A percentile compares a stretch with the other conserved stretches of the same genome.
Conservation (phyloP, 2,797 vertebrate species). For the Avahi laniger region DNA sequence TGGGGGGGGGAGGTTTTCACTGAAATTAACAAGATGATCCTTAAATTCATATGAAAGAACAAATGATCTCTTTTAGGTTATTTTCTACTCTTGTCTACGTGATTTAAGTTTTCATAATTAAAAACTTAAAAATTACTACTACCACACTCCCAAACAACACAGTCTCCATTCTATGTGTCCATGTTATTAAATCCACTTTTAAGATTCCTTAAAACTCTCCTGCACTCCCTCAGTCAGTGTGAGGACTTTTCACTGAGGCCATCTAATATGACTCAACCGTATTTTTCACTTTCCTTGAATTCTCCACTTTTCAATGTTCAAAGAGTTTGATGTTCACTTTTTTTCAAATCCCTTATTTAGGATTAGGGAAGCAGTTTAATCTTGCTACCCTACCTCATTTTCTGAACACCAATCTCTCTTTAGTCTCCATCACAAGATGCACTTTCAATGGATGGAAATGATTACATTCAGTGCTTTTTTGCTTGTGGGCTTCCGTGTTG, state of each 20-base stretch:
- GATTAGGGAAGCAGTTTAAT: not conserved
- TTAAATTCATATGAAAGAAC: slow-evolving; percentile 1
- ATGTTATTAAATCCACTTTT: not conserved
- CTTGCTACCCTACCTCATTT: not conserved
- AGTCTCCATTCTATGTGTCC: not conserved
- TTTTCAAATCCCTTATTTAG: not conserved
- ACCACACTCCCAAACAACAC: not conserved
- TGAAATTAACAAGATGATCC: not conserved
- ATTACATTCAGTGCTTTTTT: not conserved
- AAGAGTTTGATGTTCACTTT: not conserved
- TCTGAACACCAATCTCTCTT: slow-evolving; percentile 29
- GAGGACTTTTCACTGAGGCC: not conserved
- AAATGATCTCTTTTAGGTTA: not conserved
- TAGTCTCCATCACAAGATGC: not conserved
- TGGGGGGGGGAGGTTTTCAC: not conserved
- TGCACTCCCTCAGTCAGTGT: not conserved
- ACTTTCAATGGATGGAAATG: slow-evolving; percentile 4
- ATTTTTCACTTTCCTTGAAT: not conserved
- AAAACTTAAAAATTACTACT: not conserved
- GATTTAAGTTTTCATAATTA: not conserved
- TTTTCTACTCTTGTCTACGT: not conserved
- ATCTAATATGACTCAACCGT: not conserved
- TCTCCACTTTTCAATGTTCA: not conserved
- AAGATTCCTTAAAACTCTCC: slow-evolving; percentile 6
- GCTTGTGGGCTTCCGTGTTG: not conserved